A percentile compares a stretch with the other conserved stretches of the same genome.
Conservation (phyloP, 2,113 vertebrate genomes). For the Equus quagga region DNA sequence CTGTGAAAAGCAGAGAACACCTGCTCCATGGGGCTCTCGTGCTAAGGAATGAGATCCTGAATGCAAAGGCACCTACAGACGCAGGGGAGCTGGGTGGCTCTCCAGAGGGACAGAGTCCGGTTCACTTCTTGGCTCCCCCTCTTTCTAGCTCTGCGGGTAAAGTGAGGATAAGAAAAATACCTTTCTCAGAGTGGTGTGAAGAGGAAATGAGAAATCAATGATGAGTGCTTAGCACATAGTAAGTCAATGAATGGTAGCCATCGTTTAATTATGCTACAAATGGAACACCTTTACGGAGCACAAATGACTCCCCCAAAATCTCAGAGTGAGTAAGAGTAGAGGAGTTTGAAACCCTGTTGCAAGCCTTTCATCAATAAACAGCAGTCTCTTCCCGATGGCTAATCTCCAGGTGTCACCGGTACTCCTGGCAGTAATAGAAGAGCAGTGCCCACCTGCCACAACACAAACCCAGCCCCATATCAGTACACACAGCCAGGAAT, state of each 20-base stretch:
- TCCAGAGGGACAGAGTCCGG: background rate
- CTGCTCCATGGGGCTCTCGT: background rate
- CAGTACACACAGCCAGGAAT: background rate
- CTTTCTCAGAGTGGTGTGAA: background rate
- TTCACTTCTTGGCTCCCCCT: background rate
- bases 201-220: background rate
- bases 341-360: background rate
- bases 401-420: background rate
- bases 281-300: background rate
- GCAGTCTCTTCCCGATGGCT: background rate
- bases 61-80: too few relatives aligned
- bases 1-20: background rate
- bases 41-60: background rate
- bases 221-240: background rate
- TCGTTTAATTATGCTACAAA: background rate
- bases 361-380: background rate
- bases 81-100: background rate
- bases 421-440: background rate
- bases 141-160: background rate
- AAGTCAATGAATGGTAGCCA: background rate
- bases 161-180: background rate
- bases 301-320: background rate
- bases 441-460: background rate
- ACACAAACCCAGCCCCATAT: background rate
- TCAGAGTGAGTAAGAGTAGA: background rate